Evolutionary conservation across 2,888 invertebrate species (phyloP).

Genomic region (Phasia obesa): DNA sequence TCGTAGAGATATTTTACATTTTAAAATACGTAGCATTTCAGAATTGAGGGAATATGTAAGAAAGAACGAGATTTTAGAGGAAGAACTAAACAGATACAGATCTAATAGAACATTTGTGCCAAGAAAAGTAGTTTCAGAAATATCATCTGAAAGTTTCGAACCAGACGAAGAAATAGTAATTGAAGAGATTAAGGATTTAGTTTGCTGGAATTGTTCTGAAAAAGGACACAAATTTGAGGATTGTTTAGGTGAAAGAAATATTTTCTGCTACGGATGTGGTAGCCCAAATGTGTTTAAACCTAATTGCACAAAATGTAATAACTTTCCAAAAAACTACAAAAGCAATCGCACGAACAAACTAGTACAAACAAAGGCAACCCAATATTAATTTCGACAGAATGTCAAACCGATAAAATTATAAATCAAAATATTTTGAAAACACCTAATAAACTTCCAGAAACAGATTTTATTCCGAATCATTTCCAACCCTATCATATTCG

Average conservation of each 20-base stretch:
- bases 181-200: conserved; percentile 4
- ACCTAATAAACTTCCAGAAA: neutral
- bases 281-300: too few relatives aligned
- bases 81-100: conserved; percentile 12
- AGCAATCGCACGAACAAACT: too few relatives aligned
- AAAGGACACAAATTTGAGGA: too few relatives aligned
- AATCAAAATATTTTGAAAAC: neutral
- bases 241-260: too few relatives aligned
- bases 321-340: too few relatives aligned
- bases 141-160: neutral
- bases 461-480: neutral
- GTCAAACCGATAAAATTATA: neutral
- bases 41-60: conserved; percentile 19
- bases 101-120: conserved; percentile 23
- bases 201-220: too few relatives aligned
- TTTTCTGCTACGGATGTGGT: too few relatives aligned
- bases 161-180: neutral
- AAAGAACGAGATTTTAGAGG: neutral
- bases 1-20: conserved; percentile 15
- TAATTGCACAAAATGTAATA: too few relatives aligned
- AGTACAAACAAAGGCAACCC: conserved; percentile 2
- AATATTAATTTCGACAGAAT: neutral
- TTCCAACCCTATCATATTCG: neutral
- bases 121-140: conserved; percentile 1
- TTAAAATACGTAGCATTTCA: neutral